phyloP scores from a whole-genome alignment of 2,888 invertebrate genomes.

The Iphiclides podalirius region DNA sequence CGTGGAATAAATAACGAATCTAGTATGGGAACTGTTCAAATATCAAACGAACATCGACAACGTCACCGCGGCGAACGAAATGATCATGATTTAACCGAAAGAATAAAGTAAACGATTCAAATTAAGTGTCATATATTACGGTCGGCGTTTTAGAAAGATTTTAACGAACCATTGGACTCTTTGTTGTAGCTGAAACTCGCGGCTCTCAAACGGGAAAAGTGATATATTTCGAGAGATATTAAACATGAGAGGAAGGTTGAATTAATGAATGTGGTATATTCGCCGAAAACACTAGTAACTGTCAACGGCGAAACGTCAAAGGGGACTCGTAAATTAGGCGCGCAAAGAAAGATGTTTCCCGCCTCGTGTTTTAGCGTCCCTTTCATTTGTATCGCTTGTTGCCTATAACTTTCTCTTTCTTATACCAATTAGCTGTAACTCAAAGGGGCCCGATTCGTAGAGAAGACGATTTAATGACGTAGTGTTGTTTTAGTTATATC shows the following conservation, averaged over 20 bases:
- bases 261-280: conserved; percentile 68
- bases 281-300: conserved; percentile 59
- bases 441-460: conserved; percentile 38
- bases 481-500: conserved; percentile 27
- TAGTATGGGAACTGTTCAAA: neutral
- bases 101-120: conserved; percentile 44
- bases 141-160: conserved; percentile 33
- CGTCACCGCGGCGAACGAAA: conserved; percentile 15
- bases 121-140: conserved; percentile 45
- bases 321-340: conserved; percentile 37
- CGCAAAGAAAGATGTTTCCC: conserved; percentile 72
- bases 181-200: conserved; percentile 48
- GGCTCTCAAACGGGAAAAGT: conserved; percentile 42
- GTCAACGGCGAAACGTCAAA: conserved; percentile 46
- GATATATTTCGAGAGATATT: conserved; percentile 52
- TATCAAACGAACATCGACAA: conserved; percentile 11
- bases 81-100: conserved; percentile 46
- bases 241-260: conserved; percentile 48
- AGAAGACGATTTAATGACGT: conserved; percentile 31
- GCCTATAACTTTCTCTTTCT: conserved; percentile 28
- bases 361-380: conserved; percentile 43
- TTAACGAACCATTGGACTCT: conserved; percentile 69
- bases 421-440: conserved; percentile 37
- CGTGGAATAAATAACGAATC: too few species aligned
- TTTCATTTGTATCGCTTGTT: conserved; percentile 29